These are phyloP conservation scores for Neodiprion lecontei DNA, from an alignment of 1,140 invertebrate genomes.

Conservation along the genomic window DNA sequence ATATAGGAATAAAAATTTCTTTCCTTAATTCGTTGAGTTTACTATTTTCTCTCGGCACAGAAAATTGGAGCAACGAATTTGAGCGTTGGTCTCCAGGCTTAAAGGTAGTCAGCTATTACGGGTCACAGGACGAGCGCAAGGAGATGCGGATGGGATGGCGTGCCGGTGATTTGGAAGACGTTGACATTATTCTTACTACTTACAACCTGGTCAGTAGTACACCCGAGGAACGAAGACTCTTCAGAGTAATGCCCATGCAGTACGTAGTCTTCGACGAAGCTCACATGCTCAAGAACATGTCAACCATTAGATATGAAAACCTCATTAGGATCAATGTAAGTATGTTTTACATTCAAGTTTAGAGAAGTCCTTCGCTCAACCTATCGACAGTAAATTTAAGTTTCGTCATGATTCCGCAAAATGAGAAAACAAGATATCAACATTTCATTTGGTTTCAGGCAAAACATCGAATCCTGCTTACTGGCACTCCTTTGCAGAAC, in stretches of 20 bases:
- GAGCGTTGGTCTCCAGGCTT: slow-evolving; percentile 84
- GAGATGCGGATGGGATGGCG: slow-evolving; percentile 78
- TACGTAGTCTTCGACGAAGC: slow-evolving; percentile 97
- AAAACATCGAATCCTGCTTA: slow-evolving; percentile 81
- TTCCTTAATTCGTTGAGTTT: neutral
- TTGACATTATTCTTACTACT: slow-evolving; percentile 89
- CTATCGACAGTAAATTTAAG: slow-evolving; percentile 1
- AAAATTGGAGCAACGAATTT: slow-evolving; percentile 90
- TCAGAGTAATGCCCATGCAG: slow-evolving; percentile 86
- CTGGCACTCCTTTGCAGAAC: slow-evolving; percentile 95
- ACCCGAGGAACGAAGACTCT: slow-evolving; percentile 89
- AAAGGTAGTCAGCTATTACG: slow-evolving; percentile 87
- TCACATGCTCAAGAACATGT: slow-evolving; percentile 98
- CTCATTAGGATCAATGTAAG: slow-evolving; percentile 85
- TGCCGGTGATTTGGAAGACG: slow-evolving; percentile 75
- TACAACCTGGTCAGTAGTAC: slow-evolving; percentile 83
- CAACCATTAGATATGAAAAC: slow-evolving; percentile 87
- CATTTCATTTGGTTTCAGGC: slow-evolving; percentile 65
- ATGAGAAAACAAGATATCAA: neutral
- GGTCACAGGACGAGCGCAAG: slow-evolving; percentile 82
- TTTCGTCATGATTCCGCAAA: neutral
- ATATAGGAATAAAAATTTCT: slow-evolving; percentile 9
- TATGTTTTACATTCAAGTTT: slow-evolving; percentile 26
- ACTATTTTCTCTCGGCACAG: slow-evolving; percentile 56
- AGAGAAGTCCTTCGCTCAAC: neutral